Percentiles rank a stretch among this genome's conserved stretches.
Evolutionary conservation across 2,113 vertebrate genomes (phyloP).

Genomic region (Scopus umbretta): DNA sequence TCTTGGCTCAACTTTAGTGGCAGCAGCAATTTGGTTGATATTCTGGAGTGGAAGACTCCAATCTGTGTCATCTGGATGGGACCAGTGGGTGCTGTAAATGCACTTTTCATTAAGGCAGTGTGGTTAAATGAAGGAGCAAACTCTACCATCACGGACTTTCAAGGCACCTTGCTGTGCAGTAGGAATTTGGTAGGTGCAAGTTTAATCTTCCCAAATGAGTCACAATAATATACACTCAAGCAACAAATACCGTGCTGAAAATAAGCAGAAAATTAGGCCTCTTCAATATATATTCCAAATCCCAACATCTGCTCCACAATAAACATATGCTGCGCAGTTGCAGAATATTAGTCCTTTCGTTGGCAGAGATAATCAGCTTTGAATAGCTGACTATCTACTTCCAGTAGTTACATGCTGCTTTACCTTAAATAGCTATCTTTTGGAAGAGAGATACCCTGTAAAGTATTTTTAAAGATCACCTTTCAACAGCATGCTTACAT

Average conservation of each 20-base stretch:
- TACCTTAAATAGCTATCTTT: neutral
- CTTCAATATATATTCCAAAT: neutral
- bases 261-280: neutral
- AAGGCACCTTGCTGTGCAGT: neutral
- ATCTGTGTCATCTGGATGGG: neutral
- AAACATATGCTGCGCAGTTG: neutral
- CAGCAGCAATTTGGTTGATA: neutral
- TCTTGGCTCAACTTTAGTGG: neutral
- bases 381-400: neutral
- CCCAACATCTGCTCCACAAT: neutral
- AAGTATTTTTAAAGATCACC: neutral
- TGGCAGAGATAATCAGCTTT: neutral
- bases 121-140: neutral
- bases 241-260: neutral
- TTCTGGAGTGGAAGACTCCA: neutral
- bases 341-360: neutral
- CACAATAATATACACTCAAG: neutral
- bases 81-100: neutral
- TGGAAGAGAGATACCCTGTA: neutral
- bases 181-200: neutral
- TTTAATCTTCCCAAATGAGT: neutral
- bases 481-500: neutral
- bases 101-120: neutral
- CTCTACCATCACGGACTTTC: neutral
- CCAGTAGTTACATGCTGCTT: neutral